Evolutionary conservation across 1,140 invertebrate genomes (phyloP).

Genomic region (Dufourea novaeangliae): DNA sequence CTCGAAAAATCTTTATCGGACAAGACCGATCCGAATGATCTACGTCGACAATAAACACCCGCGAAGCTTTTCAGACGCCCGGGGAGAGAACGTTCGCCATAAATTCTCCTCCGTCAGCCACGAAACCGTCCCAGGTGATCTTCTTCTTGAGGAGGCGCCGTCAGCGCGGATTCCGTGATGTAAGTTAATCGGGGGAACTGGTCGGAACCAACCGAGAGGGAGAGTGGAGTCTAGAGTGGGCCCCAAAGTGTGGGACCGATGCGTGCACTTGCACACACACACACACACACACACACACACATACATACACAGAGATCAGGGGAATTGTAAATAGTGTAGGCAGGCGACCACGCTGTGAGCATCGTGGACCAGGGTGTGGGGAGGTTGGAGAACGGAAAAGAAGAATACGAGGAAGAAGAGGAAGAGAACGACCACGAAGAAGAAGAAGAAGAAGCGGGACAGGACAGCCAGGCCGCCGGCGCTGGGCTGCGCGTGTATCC

Average conservation of each 20-base stretch:
- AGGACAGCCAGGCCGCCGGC: constrained; percentile 72
- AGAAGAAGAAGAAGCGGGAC: constrained; percentile 57
- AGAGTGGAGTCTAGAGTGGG: constrained; percentile 38
- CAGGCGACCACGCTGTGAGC: constrained; percentile 28
- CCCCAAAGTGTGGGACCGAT: constrained; percentile 24
- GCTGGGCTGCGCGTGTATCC: constrained; percentile 70
- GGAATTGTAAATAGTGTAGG: constrained; percentile 64
- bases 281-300: too few relatives aligned
- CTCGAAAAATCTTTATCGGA: too few relatives aligned
- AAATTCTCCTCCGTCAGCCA: background rate
- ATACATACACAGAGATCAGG: too few relatives aligned
- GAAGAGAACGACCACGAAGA: background rate
- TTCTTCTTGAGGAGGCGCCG: background rate
- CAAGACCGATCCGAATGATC: too few relatives aligned
- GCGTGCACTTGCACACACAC: constrained; percentile 49
- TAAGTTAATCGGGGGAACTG: constrained; percentile 39
- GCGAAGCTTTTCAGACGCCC: background rate
- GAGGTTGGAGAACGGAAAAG: background rate
- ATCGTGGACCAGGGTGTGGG: constrained; percentile 14
- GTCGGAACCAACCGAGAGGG: constrained; percentile 28
- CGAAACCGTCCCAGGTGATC: background rate
- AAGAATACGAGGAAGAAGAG: background rate
- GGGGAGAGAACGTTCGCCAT: too few relatives aligned
- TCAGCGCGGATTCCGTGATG: constrained; percentile 1
- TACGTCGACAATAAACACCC: too few relatives aligned